These are phyloP conservation scores for Ylistrum balloti DNA, from an alignment of 1,140 invertebrate genomes.

Conservation along the genomic window DNA sequence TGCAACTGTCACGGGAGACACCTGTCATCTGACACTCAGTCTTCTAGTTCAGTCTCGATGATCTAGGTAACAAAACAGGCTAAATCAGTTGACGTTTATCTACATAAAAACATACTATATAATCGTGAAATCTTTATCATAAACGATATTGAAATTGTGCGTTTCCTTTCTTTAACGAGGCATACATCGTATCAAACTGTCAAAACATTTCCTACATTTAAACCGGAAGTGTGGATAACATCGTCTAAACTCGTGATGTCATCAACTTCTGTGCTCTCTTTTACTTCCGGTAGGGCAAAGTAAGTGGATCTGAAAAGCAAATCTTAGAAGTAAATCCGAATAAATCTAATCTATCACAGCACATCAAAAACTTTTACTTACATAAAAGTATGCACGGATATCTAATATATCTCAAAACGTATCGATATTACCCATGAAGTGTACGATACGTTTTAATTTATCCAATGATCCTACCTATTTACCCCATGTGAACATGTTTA, in stretches of 20 bases:
- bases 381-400: background rate
- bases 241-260: conserved; percentile 53
- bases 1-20: too few species aligned
- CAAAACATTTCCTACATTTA: background rate
- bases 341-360: conserved; percentile 45
- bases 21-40: too few species aligned
- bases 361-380: background rate
- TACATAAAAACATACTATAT: too few species aligned
- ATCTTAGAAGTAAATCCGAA: conserved; percentile 49
- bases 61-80: too few species aligned
- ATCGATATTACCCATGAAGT: conserved; percentile 41
- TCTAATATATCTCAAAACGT: background rate
- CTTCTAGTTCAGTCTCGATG: too few species aligned
- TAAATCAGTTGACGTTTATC: too few species aligned
- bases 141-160: background rate
- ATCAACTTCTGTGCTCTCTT: conserved; percentile 65
- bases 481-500: conserved; percentile 33
- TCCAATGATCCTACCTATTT: background rate
- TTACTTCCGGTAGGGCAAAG: conserved; percentile 67
- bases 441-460: background rate
- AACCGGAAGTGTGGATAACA: background rate
- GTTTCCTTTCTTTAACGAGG: background rate
- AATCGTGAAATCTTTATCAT: too few species aligned
- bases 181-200: background rate
- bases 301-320: conserved; percentile 57